phyloP scores from a whole-genome alignment of 1,140 invertebrate genomes.

The honey bee (Apis mellifera) region DNA sequence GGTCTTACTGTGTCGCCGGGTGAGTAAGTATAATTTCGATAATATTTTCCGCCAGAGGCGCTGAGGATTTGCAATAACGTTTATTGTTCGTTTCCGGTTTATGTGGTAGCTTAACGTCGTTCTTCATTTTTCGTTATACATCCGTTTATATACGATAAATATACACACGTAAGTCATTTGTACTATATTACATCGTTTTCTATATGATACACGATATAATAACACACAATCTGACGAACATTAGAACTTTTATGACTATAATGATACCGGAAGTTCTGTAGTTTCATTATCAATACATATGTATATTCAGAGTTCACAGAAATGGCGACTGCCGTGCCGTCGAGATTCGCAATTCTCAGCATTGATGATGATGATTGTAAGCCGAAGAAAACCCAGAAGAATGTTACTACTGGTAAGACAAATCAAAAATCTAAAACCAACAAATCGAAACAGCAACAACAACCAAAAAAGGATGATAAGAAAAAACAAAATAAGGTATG shows the following conservation, averaged over 20 bases:
- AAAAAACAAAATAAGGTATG: constrained; percentile 75
- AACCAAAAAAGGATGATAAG: constrained; percentile 75
- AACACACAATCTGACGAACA: neutral
- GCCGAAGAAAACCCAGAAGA: constrained; percentile 73
- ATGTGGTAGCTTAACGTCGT: constrained; percentile 50
- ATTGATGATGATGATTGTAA: constrained; percentile 81
- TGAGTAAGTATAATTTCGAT: constrained; percentile 26
- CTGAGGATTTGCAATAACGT: constrained; percentile 24
- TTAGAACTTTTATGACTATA: neutral
- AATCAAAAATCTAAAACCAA: constrained; percentile 69
- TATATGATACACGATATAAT: neutral
- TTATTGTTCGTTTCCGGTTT: constrained; percentile 64
- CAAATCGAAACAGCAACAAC: constrained; percentile 70
- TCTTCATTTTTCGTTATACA: constrained; percentile 44
- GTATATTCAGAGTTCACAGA: constrained; percentile 50
- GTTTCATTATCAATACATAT: constrained; percentile 24
- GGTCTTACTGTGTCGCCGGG: constrained; percentile 60
- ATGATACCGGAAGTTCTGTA: constrained; percentile 62
- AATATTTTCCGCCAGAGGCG: constrained; percentile 45
- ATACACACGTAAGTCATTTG: constrained; percentile 16
- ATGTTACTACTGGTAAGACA: constrained; percentile 62
- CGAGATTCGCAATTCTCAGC: constrained; percentile 81
- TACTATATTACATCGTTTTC: neutral
- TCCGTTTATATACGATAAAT: constrained; percentile 25
- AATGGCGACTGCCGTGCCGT: constrained; percentile 81